A percentile compares a stretch with the other conserved stretches of the same genome.
phyloP scores from a whole-genome alignment of 2,888 invertebrate genomes.

The Xestia xanthographa region DNA sequence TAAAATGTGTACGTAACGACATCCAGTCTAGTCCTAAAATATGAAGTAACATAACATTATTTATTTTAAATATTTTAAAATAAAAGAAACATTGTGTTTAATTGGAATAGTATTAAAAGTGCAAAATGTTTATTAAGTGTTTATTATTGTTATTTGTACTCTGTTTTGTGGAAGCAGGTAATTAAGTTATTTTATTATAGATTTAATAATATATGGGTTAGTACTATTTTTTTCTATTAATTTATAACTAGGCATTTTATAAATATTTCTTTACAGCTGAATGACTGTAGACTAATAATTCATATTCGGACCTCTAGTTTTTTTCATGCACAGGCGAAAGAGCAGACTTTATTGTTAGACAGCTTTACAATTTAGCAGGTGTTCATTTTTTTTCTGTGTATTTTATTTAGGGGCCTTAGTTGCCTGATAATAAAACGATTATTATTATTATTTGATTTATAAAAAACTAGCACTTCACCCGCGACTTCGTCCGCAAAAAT shows the following conservation, averaged over 20 bases:
- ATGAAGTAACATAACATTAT: slow-evolving; percentile 64
- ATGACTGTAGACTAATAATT: neutral
- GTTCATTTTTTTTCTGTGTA: no score
- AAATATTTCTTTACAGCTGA: neutral
- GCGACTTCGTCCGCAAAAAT: no score
- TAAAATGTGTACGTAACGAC: slow-evolving; percentile 67
- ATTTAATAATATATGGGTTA: no score
- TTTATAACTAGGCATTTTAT: no score
- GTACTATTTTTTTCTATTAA: no score
- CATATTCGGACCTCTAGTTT: neutral
- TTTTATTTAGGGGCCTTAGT: no score
- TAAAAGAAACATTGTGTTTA: slow-evolving; percentile 46
- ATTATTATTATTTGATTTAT: no score
- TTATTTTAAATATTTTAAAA: slow-evolving; percentile 57
- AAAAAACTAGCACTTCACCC: no score
- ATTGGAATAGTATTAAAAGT: slow-evolving; percentile 49
- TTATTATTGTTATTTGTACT: slow-evolving; percentile 75
- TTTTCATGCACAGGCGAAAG: neutral
- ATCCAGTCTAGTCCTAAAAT: slow-evolving; percentile 71
- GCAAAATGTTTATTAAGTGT: slow-evolving; percentile 79
- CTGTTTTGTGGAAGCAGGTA: slow-evolving; percentile 76
- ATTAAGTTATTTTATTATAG: slow-evolving; percentile 52
- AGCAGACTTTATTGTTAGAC: no score
- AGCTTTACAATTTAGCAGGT: no score
- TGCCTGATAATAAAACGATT: no score